phyloP scores from a whole-genome alignment of 1,140 invertebrate genomes.

The Aphis craccivora region DNA sequence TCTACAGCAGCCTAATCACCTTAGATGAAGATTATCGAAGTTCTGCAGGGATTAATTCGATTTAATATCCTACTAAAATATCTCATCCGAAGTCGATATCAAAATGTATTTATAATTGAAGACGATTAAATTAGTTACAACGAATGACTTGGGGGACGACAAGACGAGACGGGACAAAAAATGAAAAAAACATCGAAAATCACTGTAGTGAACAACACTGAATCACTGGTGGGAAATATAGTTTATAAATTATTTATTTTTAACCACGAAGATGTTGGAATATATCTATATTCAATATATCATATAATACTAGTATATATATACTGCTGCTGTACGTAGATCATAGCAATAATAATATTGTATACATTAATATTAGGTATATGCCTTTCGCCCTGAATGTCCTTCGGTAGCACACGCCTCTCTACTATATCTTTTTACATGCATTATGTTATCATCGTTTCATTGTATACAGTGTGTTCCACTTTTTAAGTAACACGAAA shows the following conservation, averaged over 20 bases:
- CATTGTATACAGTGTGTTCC: neutral
- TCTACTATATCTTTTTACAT: neutral
- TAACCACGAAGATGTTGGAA: neutral
- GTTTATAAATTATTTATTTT: neutral
- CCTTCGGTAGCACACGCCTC: neutral
- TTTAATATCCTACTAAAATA: neutral
- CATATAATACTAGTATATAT: neutral
- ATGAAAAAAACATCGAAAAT: too few relatives aligned
- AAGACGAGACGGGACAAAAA: neutral
- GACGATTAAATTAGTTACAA: neutral
- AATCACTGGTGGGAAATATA: neutral
- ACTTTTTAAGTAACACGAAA: neutral
- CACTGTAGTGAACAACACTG: neutral
- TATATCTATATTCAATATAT: neutral
- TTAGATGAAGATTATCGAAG: neutral
- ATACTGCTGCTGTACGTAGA: neutral
- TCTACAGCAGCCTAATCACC: neutral
- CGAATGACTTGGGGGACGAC: neutral
- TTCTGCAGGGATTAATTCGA: neutral
- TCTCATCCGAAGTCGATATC: neutral
- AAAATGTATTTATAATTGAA: neutral
- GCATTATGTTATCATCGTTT: neutral
- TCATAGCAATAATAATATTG: neutral
- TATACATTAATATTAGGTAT: neutral
- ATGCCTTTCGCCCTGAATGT: conserved; percentile 3